Evolutionary conservation across 2,888 invertebrate species (phyloP), one percentile per base, ranked within the genome.

Genomic region (Operophtera brumata): DNA sequence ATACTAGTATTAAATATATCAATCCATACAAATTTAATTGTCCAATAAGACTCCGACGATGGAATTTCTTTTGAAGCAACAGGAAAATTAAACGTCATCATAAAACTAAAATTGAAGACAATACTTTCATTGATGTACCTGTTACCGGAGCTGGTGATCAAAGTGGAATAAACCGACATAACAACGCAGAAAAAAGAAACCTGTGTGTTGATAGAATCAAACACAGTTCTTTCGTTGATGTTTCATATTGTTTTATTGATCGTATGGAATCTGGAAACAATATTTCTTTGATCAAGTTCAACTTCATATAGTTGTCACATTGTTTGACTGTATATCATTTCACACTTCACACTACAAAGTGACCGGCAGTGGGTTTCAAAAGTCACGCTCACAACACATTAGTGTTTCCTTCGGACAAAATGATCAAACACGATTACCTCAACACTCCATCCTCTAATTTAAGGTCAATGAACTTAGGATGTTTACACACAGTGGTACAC

Each of bases 361-460:
- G 52, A 47, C 37, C 51, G 56, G 36, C 46, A 37, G 13, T 44
- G 41, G 11, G 47, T 50, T 60, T 43, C 28, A 52, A 57, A 34
- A 58, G 61, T 64, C 64, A 62, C 64, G 66, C 64, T 73, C 66
- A 59, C 66, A 68, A 56, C 54, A 60, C 68, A 73, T 73, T 73
- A 70, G 62, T 56, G 65, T 61, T 64, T 67, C 65, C 59, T 66
- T 68, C 57, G 46, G 46, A 56, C 54, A 41, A 54, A 56, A 57
- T 44, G 47, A 57, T 57, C 55, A 53, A 47, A 56, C 51, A 51
- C 47, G 48, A 59, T 53, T 44, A 48, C 47, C 53, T 56, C 57
- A 50, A 48, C 55, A 49, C 54, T 54, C 34, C 41, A 48, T 56
- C 47, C 56, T 56, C 53, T 28, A 37, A 44, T 47, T 52, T 39